Evolutionary conservation across 2,888 invertebrate species (phyloP).

Genomic region (Sphecodes monilicornis): DNA sequence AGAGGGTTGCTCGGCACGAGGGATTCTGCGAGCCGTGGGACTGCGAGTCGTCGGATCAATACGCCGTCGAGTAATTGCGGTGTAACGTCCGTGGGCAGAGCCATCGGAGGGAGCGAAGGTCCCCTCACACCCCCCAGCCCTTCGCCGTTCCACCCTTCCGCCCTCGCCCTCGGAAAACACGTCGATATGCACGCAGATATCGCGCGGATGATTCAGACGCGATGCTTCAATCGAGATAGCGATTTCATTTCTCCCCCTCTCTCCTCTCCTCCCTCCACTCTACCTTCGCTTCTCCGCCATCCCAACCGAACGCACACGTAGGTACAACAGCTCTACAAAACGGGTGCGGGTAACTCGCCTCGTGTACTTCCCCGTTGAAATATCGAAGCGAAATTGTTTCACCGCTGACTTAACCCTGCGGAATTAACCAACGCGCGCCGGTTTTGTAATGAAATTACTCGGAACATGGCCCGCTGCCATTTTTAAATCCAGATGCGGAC

Average conservation of each 20-base stretch:
- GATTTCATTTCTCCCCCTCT: constrained; percentile 39
- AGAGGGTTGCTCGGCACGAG: constrained; percentile 60
- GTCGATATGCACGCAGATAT: constrained; percentile 66
- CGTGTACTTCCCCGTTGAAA: background rate
- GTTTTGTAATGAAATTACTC: background rate
- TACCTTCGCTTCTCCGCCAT: background rate
- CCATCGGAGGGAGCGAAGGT: constrained; percentile 60
- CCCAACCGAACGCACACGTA: background rate
- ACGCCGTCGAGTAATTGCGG: constrained; percentile 73
- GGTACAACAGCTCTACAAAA: background rate
- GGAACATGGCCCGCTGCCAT: background rate
- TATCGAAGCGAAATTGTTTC: background rate
- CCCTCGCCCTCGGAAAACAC: constrained; percentile 50
- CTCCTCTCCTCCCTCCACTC: background rate
- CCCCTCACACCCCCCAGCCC: constrained; percentile 14
- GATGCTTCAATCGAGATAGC: constrained; percentile 50
- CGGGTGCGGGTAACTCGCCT: background rate
- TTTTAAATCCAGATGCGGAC: background rate
- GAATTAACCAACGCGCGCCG: background rate
- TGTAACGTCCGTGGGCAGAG: constrained; percentile 69
- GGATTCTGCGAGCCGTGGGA: constrained; percentile 73
- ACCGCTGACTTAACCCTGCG: background rate
- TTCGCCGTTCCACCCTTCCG: background rate
- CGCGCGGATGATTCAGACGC: constrained; percentile 54
- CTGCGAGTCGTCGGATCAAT: constrained; percentile 73